phyloP scores from a whole-genome alignment of 2,797 vertebrate genomes.

The Okamejei kenojei region DNA sequence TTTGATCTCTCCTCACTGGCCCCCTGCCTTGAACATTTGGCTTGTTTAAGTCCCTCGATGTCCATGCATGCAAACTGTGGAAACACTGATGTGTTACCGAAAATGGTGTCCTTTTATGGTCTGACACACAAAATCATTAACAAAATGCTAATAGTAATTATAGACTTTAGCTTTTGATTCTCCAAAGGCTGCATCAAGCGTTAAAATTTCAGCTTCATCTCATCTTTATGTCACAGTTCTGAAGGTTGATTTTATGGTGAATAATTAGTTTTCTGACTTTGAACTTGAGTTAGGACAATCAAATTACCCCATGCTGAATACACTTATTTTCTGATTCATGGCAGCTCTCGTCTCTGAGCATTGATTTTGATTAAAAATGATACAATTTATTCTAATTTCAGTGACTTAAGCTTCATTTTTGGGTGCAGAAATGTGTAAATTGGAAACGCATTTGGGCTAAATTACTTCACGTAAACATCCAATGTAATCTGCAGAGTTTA shows the following conservation, averaged over 20 bases:
- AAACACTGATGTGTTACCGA: neutral
- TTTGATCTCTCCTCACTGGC: neutral
- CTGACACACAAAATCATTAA: neutral
- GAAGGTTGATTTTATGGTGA: neutral
- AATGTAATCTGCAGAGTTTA: neutral
- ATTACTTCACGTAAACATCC: neutral
- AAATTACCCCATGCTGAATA: neutral
- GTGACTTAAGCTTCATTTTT: neutral
- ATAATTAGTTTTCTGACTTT: neutral
- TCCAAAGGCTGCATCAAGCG: neutral
- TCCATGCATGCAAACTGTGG: neutral
- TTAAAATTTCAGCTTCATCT: neutral
- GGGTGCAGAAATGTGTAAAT: neutral
- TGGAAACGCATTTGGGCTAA: neutral
- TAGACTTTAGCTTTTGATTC: neutral
- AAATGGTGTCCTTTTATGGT: neutral
- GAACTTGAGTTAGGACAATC: neutral
- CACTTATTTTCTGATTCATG: slow-evolving; percentile 10
- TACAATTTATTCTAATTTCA: neutral
- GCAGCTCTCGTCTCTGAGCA: neutral
- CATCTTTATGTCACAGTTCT: neutral
- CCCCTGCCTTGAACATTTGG: neutral
- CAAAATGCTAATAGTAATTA: neutral
- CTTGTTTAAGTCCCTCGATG: neutral
- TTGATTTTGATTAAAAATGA: neutral